Evolutionary conservation across 2,113 vertebrate species (phyloP).

Genomic region (Sphyrna mokarran): DNA sequence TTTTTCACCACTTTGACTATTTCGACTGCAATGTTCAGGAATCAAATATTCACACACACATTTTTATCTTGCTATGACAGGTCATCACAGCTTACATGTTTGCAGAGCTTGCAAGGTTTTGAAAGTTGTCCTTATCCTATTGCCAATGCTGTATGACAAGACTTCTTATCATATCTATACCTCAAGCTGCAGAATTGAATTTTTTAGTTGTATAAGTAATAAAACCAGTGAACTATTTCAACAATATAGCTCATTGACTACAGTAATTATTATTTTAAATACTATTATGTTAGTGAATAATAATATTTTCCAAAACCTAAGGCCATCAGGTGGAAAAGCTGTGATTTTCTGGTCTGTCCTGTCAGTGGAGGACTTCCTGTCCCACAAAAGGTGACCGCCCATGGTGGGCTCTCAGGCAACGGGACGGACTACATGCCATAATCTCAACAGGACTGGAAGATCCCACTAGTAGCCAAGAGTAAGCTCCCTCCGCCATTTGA

Average conservation of each 20-base stretch:
- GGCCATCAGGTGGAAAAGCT: not conserved
- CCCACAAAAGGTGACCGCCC: no score
- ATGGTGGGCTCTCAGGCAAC: no score
- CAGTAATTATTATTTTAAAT: not conserved
- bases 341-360: no score
- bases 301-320: not conserved
- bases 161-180: not conserved
- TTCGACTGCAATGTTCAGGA: not conserved
- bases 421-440: no score
- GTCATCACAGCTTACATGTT: not conserved
- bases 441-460: no score
- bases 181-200: not conserved
- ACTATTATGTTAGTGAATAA: not conserved
- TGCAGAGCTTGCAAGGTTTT: not conserved
- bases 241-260: not conserved
- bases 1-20: not conserved
- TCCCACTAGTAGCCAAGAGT: no score
- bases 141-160: not conserved
- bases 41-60: not conserved
- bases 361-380: not conserved
- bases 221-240: not conserved
- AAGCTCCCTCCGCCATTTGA: no score
- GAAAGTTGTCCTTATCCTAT: not conserved
- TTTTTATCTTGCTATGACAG: not conserved
- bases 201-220: not conserved